Evolutionary conservation across 2,113 vertebrate species (phyloP).

Genomic region (Peromyscus leucopus): DNA sequence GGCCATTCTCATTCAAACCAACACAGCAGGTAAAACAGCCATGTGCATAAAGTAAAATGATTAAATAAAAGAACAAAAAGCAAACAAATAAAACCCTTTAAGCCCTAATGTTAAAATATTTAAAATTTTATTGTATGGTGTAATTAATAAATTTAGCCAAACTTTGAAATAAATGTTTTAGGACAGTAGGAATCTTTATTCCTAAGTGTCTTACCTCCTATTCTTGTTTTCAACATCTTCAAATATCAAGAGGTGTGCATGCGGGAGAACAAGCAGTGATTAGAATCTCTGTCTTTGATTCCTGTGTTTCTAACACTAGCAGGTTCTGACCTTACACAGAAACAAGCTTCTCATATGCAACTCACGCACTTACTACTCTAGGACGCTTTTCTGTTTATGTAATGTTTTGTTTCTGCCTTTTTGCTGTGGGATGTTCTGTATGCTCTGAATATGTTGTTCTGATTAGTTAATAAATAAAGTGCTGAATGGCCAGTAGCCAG

Average conservation of each 20-base stretch:
- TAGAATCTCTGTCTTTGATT: neutral
- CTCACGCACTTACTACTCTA: neutral
- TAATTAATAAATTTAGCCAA: neutral
- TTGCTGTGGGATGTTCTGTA: too few species aligned
- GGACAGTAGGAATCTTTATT: fast-evolving
- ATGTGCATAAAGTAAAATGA: neutral
- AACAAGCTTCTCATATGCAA: neutral
- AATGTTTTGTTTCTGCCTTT: neutral
- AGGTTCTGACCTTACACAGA: neutral
- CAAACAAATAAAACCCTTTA: neutral
- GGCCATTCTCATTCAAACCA: neutral
- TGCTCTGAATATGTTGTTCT: too few species aligned
- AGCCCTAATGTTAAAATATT: neutral
- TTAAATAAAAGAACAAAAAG: neutral
- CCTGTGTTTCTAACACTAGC: too few species aligned
- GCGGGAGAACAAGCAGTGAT: neutral
- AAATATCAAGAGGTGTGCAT: too few species aligned
- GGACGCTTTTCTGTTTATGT: neutral
- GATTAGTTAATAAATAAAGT: too few species aligned
- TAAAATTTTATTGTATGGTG: neutral
- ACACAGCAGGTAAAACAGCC: neutral
- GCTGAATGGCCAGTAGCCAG: too few species aligned
- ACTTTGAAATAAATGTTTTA: neutral
- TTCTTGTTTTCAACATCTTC: neutral
- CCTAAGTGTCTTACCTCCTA: neutral